These are phyloP conservation scores for Serripes groenlandicus DNA, from an alignment of 2,888 invertebrate genomes.

Conservation along the genomic window DNA sequence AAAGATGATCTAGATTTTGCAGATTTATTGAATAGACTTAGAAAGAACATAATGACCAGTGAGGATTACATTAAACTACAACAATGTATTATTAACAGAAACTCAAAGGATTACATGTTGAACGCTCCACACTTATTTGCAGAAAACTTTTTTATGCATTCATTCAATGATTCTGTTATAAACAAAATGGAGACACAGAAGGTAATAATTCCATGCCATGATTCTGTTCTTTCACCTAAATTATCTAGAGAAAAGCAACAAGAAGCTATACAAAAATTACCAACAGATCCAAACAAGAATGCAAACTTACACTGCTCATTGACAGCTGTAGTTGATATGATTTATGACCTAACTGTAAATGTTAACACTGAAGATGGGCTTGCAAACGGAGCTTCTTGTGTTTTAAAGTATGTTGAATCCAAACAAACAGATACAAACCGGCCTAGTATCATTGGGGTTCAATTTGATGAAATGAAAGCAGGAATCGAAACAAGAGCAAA, in stretches of 20 bases:
- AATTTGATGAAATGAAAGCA: slow-evolving; percentile 42
- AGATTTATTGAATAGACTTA: slow-evolving; percentile 54
- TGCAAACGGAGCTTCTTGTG: slow-evolving; percentile 52
- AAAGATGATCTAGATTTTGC: slow-evolving; percentile 58
- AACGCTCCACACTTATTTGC: slow-evolving; percentile 47
- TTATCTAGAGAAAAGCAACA: slow-evolving; percentile 35
- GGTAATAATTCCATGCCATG: slow-evolving; percentile 32
- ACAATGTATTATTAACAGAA: neutral
- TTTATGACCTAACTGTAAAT: slow-evolving; percentile 55
- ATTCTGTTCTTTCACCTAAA: slow-evolving; percentile 26
- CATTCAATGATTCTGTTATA: slow-evolving; percentile 44
- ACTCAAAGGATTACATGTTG: slow-evolving; percentile 1
- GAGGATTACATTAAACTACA: slow-evolving; percentile 30
- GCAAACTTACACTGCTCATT: slow-evolving; percentile 23
- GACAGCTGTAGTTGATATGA: slow-evolving; percentile 49
- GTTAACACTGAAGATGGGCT: slow-evolving; percentile 57
- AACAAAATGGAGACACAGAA: slow-evolving; percentile 23
- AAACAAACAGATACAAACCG: slow-evolving; percentile 34
- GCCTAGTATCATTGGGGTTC: slow-evolving; percentile 59
- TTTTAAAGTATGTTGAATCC: slow-evolving; percentile 46
- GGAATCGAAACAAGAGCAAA: slow-evolving; percentile 34
- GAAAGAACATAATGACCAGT: slow-evolving; percentile 45
- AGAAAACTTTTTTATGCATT: slow-evolving; percentile 32
- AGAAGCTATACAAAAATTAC: slow-evolving; percentile 16
- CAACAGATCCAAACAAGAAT: slow-evolving; percentile 21